A percentile compares a stretch with the other conserved stretches of the same genome.
phyloP scores from a whole-genome alignment of 2,888 invertebrate genomes.

The Nesidiocoris tenuis region DNA sequence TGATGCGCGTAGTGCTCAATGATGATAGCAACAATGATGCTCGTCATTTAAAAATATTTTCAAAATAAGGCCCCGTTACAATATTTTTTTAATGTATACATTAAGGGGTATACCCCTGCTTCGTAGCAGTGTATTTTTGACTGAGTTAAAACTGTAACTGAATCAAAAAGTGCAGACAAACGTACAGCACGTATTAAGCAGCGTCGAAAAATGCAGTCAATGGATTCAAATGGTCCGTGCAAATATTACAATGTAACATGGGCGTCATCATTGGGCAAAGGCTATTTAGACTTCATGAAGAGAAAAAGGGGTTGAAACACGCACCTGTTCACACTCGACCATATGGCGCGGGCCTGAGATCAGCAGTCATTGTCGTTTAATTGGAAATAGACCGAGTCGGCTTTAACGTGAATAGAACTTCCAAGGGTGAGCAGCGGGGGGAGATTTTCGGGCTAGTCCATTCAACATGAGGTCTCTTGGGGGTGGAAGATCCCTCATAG shows the following conservation, averaged over 20 bases:
- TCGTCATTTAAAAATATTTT: too few relatives aligned
- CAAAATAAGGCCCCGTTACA: too few relatives aligned
- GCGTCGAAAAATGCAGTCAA: too few relatives aligned
- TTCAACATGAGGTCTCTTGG: slow-evolving; percentile 17
- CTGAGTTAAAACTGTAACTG: too few relatives aligned
- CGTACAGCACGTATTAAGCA: too few relatives aligned
- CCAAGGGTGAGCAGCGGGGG: slow-evolving; percentile 29
- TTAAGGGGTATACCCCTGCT: too few relatives aligned
- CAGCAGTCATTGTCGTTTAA: slow-evolving; percentile 45
- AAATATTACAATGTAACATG: neutral
- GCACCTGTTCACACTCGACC: slow-evolving; percentile 39
- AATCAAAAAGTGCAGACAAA: too few relatives aligned
- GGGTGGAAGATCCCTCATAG: neutral
- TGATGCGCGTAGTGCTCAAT: too few relatives aligned
- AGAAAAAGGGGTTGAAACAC: neutral
- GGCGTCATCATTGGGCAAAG: neutral
- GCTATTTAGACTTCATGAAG: neutral
- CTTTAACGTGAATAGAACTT: neutral
- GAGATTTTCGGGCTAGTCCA: slow-evolving; percentile 22
- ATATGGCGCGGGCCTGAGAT: slow-evolving; percentile 25
- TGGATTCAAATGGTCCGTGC: neutral
- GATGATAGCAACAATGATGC: too few relatives aligned
- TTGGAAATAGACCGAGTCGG: slow-evolving; percentile 46
- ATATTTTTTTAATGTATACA: too few relatives aligned
- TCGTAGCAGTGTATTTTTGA: too few relatives aligned